These are phyloP conservation scores for Ridgeia piscesae DNA, from an alignment of 1,140 invertebrate species.

Conservation along the genomic window DNA sequence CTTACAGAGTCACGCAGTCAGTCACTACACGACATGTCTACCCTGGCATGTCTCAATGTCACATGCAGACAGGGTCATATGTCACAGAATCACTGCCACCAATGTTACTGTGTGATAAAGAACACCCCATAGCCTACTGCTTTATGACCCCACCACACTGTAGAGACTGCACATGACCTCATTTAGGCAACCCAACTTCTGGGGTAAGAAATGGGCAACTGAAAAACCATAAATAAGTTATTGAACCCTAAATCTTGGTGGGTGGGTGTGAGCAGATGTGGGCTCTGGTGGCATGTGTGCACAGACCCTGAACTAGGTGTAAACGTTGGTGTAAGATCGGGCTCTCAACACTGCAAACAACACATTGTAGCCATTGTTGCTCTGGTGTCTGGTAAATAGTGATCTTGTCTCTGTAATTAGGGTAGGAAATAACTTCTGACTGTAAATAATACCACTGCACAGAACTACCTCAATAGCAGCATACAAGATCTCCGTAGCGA, in stretches of 20 bases:
- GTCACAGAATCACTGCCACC: neutral
- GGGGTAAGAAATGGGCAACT: neutral
- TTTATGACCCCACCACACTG: too few relatives aligned
- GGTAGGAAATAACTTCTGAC: neutral
- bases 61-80: neutral
- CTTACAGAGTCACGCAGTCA: too few relatives aligned
- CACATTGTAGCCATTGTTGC: neutral
- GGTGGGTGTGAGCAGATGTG: too few relatives aligned
- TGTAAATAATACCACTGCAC: neutral
- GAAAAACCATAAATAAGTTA: neutral
- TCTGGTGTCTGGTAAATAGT: neutral
- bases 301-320: neutral
- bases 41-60: neutral
- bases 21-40: neutral
- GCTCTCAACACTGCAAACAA: neutral
- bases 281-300: too few relatives aligned
- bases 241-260: neutral
- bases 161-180: neutral
- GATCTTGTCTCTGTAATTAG: neutral
- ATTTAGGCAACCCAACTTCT: neutral
- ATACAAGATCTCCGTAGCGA: neutral
- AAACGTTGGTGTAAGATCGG: neutral
- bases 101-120: neutral
- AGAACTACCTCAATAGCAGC: neutral
- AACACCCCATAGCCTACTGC: neutral